Base-by-base conservation (phyloP, 2,113 vertebrate genomes). In the Condylura cristata region DNA sequence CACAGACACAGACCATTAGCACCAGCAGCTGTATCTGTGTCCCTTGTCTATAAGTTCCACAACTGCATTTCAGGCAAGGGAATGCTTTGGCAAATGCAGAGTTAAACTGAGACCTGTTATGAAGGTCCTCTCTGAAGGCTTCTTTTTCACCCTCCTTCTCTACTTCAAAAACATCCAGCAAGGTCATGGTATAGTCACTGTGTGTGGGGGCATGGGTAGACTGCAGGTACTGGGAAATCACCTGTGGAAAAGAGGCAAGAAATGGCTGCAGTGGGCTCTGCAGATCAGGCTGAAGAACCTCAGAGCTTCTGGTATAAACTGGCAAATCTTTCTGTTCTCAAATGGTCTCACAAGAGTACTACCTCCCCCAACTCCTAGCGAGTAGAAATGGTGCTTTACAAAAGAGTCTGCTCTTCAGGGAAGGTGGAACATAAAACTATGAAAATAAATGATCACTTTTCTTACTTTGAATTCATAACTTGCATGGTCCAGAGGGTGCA, bases 151-250 rank as follows among this genome's bases (percentile, higher is more conserved):
- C 97, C 5, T 98, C 98, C 93, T 98, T 97, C 87, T 99, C 98
- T 90, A 99, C 96, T 10, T 98, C 93, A 92, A 99, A 99, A 82
- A 98, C 97, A 92, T 99, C 98, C 44, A 99, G 91, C 58, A 99
- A 90, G 0, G 92, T 98, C 99, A 99, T 99, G 78, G 97, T 98
- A 96, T 99, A 99, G 95, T 99, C 98, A 0, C 9, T 86, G 96
- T 99, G 99, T 24, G 99, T 99, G 34, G 98, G 65, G 30, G 99
- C 99, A 32, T 99, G 99, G n/a, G 99, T 99, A 86, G 98, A 98
- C 82, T 98, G 98, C 6, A 99, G 97, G 90, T 99, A 99, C 61
- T 97, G 97, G 44, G 98, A 98, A 60, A 99, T 97, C 60, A 99
- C 95, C 99, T 99, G 95, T 18, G 72, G 34, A 39, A 87, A 75